Conservation (phyloP, 2,888 invertebrate genomes). For the Thysanoteuthis rhombus region DNA sequence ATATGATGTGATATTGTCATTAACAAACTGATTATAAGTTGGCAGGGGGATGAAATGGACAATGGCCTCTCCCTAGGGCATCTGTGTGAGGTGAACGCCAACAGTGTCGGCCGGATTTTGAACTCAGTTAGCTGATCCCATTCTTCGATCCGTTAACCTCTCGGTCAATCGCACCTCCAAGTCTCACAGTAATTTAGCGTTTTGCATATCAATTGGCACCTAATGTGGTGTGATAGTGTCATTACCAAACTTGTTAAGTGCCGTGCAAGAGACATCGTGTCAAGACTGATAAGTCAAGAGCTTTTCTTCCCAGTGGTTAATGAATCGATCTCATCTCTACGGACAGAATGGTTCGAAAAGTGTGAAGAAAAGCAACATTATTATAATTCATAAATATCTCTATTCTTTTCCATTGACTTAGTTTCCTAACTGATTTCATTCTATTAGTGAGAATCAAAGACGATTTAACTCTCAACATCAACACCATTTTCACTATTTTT, state of each 20-base stretch:
- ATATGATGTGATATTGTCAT: too few relatives aligned
- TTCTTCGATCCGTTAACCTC: too few relatives aligned
- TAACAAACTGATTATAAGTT: too few relatives aligned
- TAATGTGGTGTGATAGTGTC: neutral
- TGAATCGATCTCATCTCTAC: neutral
- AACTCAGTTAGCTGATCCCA: too few relatives aligned
- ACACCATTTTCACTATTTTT: neutral
- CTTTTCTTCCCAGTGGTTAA: neutral
- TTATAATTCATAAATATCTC: neutral
- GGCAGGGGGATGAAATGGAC: too few relatives aligned
- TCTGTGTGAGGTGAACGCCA: too few relatives aligned
- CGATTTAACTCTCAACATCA: neutral
- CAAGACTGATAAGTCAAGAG: neutral
- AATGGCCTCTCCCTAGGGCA: too few relatives aligned
- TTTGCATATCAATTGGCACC: neutral
- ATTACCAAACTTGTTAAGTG: neutral
- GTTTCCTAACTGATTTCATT: neutral
- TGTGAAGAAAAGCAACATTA: neutral
- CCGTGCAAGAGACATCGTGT: neutral
- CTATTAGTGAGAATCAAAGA: neutral
- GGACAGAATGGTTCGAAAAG: neutral
- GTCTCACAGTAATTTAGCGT: neutral
- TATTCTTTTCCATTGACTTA: neutral
- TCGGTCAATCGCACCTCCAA: too few relatives aligned
- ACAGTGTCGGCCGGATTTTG: too few relatives aligned